phyloP scores from a whole-genome alignment of 2,888 invertebrate species.

The Zonitis immaculata region DNA sequence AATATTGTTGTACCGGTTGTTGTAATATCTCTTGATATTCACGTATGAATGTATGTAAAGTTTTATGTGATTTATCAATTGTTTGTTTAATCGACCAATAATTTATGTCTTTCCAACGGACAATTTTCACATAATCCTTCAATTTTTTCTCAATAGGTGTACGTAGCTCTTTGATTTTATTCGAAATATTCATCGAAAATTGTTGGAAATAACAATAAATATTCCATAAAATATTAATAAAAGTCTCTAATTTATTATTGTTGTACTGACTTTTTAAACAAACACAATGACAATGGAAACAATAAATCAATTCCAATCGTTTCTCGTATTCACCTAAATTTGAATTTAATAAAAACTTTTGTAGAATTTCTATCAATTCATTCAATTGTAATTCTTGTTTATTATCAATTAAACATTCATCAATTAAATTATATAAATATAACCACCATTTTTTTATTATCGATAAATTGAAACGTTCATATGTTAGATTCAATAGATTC shows the following conservation, averaged over 20 bases:
- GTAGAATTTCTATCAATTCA: slow-evolving; percentile 58
- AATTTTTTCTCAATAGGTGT: slow-evolving; percentile 87
- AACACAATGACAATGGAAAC: slow-evolving; percentile 75
- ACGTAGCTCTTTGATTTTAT: slow-evolving; percentile 63
- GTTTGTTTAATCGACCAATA: slow-evolving; percentile 91
- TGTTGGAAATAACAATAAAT: slow-evolving; percentile 79
- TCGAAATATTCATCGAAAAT: slow-evolving; percentile 62
- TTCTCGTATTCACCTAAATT: slow-evolving; percentile 78
- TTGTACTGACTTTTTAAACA: slow-evolving; percentile 46
- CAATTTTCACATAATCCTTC: slow-evolving; percentile 90
- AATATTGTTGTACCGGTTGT: slow-evolving; percentile 50
- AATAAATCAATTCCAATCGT: slow-evolving; percentile 70
- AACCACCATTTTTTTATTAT: slow-evolving; percentile 75
- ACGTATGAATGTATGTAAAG: slow-evolving; percentile 79
- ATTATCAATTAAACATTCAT: slow-evolving; percentile 56
- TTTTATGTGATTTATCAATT: slow-evolving; percentile 82
- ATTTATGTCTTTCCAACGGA: slow-evolving; percentile 90
- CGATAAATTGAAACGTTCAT: slow-evolving; percentile 49
- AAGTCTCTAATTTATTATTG: slow-evolving; percentile 46
- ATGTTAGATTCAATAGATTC: slow-evolving; percentile 67
- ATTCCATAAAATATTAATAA: slow-evolving; percentile 73
- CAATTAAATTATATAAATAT: slow-evolving; percentile 70
- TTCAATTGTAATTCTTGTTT: slow-evolving; percentile 35
- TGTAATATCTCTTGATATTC: slow-evolving; percentile 69
- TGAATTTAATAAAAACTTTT: slow-evolving; percentile 78